A percentile compares a stretch with the other conserved stretches of the same genome.
Evolutionary conservation across 2,797 vertebrate species (phyloP).

Genomic region (Sorex maritimensis): DNA sequence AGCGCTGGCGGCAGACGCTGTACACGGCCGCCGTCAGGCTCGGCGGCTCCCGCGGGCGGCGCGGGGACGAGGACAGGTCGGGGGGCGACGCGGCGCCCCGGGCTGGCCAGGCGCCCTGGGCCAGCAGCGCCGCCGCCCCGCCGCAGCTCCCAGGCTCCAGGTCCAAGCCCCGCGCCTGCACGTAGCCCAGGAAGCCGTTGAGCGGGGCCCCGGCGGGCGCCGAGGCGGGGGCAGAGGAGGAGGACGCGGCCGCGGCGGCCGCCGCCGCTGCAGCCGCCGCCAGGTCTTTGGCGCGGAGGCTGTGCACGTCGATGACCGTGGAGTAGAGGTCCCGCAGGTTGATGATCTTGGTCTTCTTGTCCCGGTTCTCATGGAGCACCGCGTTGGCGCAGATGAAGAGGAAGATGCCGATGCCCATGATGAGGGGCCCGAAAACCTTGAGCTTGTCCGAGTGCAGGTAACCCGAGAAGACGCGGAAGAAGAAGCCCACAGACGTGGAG

Average conservation of each 20-base stretch:
- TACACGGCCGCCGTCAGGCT: conserved; percentile 95
- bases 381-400: conserved; percentile 99
- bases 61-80: conserved; percentile 83
- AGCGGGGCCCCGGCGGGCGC: conserved; percentile 84
- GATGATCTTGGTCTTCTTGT: conserved; percentile 99
- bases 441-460: conserved; percentile 98
- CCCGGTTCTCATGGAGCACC: conserved; percentile 97
- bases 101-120: conserved; percentile 94
- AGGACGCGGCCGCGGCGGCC: conserved; percentile 71
- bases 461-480: conserved; percentile 94
- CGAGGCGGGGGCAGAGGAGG: conserved; percentile 67
- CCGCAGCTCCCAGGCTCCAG: conserved; percentile 89
- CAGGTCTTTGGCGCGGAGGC: conserved; percentile 94
- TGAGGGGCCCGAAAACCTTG: conserved; percentile 98
- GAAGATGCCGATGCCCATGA: conserved; percentile 99
- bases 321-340: conserved; percentile 99
- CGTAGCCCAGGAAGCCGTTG: conserved; percentile 96
- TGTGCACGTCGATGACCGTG: conserved; percentile 98
- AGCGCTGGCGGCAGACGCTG: conserved; percentile 95
- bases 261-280: conserved; percentile 75
- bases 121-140: conserved; percentile 88
- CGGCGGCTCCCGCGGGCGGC: conserved; percentile 81
- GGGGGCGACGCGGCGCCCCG: conserved; percentile 89
- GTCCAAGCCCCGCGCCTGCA: conserved; percentile 93
- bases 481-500: conserved; percentile 91